Conservation (phyloP, 2,888 invertebrate species). For the Ormia ochracea region DNA sequence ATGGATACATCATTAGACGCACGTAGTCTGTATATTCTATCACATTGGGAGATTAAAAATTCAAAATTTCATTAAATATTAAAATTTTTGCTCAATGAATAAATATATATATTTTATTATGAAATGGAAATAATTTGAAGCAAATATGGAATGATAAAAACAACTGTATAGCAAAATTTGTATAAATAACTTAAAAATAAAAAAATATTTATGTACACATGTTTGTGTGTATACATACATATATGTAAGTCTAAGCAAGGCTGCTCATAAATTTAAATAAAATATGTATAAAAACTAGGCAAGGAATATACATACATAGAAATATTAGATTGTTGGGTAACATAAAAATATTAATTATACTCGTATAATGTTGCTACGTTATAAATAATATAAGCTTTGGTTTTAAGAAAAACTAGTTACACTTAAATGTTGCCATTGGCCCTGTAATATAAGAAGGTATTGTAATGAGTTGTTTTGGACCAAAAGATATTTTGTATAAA, state of each 20-base stretch:
- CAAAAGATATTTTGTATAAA: not conserved
- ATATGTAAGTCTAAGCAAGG: too few species aligned
- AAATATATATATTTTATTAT: not conserved
- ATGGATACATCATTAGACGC: too few species aligned
- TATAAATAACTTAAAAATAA: not conserved
- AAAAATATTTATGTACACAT: too few species aligned
- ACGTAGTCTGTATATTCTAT: too few species aligned
- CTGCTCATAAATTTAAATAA: conserved; percentile 28
- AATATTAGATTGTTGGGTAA: not conserved
- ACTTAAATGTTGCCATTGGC: conserved; percentile 78
- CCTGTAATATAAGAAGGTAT: conserved; percentile 75
- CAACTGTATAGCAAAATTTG: not conserved
- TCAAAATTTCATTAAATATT: not conserved
- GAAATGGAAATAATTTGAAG: not conserved
- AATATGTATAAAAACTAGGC: not conserved
- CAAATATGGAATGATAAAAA: conserved; percentile 12
- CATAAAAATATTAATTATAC: not conserved
- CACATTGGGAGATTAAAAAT: too few species aligned
- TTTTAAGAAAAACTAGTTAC: conserved; percentile 69
- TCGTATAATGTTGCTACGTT: not conserved
- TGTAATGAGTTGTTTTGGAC: conserved; percentile 48
- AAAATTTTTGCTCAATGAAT: not conserved
- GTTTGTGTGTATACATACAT: too few species aligned
- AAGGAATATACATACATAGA: not conserved
- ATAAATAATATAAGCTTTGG: conserved; percentile 3